Evolutionary conservation across 2,797 vertebrate genomes (phyloP), one percentile per base, ranked within the genome.

Genomic region (Phrynocephalus guinanensis): DNA sequence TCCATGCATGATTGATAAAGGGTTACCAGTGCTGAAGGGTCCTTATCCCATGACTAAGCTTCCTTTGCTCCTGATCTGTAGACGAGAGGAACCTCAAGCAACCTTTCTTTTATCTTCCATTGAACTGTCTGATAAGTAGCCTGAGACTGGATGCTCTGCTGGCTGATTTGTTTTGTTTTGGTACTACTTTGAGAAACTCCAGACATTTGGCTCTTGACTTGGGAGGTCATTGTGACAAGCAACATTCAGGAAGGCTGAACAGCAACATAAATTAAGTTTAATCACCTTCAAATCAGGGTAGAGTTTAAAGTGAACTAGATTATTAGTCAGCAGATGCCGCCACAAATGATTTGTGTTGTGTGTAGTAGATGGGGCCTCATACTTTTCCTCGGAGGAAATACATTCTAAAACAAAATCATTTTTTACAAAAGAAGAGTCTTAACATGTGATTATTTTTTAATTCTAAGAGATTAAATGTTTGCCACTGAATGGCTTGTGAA

Each of bases 221-320:
- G 79, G 38, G 66, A 70, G 24, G 38, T 68, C 75, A 85, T 33
- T 70, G 44, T 79, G n/a, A 38, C 50, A 60, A 77, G 83, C 84
- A 63, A 18, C 52, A 52, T 3, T 76, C 7, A 2, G 48, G 44
- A 33, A 83, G 30, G 60, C 48, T 30, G 44, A 77, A 66, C 44
- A 15, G 2, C 82, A 20, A 79, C 87, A 89, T 72, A 71, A 86
- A 3, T 83, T 22, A 56, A 9, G 1, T 10, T 52, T 73, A 15
- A 70, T 73, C 52, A 82, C 28, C 52, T 26, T 20, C 68, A n/a
- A 82, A 5, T 24, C 85, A 66, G 22, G 0, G 6, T 83, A 48
- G 33, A 16, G 50, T 63, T 78, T 24, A 50, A 66, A 77, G 0
- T 67, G 76, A 24, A 77, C 28, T 52, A 30, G 11, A 75, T 13